Evolutionary conservation across 2,113 vertebrate species (phyloP), one percentile per base, ranked within the genome.

Genomic region (Chloropsis hardwickii): DNA sequence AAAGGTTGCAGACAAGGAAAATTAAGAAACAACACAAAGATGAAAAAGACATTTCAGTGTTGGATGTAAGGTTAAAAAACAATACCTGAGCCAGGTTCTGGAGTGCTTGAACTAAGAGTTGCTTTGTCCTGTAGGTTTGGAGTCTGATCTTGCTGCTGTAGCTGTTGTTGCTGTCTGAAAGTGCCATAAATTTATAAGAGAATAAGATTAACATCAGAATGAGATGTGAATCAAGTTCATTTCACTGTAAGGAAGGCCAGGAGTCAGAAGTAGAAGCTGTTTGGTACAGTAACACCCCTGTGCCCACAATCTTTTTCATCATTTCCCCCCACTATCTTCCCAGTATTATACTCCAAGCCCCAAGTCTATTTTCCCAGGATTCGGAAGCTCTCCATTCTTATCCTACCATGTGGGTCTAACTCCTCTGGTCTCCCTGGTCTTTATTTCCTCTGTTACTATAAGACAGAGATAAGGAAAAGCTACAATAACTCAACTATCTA

Each of bases 161-260:
- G 54, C 73, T 97, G 92, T 33, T 95, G 94, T 44, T 97, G 97
- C 67, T 98, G 98, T 74, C 98, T 98, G 79, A 54, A 98, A 97
- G 61, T 54, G 19, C 78, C 42, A 33, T 2, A 73, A 12, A 21
- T 93, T 88, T 64, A 0, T 42, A 94, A 70, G 74, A 71, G 17
- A 74, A 6, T 14, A 90, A 71, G 28, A 69, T 42, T 80, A 74
- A 76, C 21, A 79, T n/a, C 54, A 50, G 25, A 35, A 65, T 11
- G 17, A 88, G 29, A 71, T 5, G 23, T 54, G 8, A 60, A 33
- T 79, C 29, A 14, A 77, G 44, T 35, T 71, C 27, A 50, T 21
- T 89, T 71, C 39, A 64, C 48, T 53, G 8, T 66, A 64, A 78
- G 33, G 35, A 91, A 86, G 53, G 31, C 10, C 16, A 62, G 33